Base-by-base conservation (phyloP, 2,888 invertebrate genomes). In the Tortricodes alternella region DNA sequence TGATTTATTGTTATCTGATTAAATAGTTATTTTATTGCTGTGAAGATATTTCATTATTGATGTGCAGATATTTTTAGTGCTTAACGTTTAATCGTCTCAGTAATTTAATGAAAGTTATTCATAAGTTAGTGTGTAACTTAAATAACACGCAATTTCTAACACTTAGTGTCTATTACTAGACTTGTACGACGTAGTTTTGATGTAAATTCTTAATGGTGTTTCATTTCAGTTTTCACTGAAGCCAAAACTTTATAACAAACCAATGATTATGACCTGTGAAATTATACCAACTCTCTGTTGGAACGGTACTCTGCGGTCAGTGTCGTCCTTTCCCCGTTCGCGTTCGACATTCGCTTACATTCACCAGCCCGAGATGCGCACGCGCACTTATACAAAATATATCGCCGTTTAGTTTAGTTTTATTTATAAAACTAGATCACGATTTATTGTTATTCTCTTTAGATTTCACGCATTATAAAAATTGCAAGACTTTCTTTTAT, bases 271-370 rank as follows among this genome's bases (percentile, higher is more conserved):
- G n/a, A n/a, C n/a, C n/a, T n/a, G n/a, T n/a, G n/a, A n/a, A n/a
- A n/a, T n/a, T n/a, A n/a, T n/a, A n/a, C n/a, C n/a, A 5, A 21
- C 3, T 29, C 52, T 58, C 58, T 58, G 53, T 32, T 18, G 6
- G 19, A 23, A 21, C 7, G 34, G 23, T 60, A 53, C 55, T 60
- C 62, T 62, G 50, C 15, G 44, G 7, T 9, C 57, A 39, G 59
- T 55, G 55, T 53, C 59, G 59, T 62, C 62, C 60, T 62, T 62
- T 62, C 62, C 52, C 58, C 41, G 46, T 34, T 46, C 53, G 52
- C 56, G 41, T 48, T 52, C 53, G 38, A 61, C 59, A 61, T 46
- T 61, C 51, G 61, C 37, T 60, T 46, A 52, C 62, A 61, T 59
- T 62, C 61, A 57, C 60, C 11, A 18, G 24, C 38, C 11, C 13